Evolutionary conservation across 92 coral and sea anemone species (phyloP).

Genomic region (Scolanthus callimorphus): DNA sequence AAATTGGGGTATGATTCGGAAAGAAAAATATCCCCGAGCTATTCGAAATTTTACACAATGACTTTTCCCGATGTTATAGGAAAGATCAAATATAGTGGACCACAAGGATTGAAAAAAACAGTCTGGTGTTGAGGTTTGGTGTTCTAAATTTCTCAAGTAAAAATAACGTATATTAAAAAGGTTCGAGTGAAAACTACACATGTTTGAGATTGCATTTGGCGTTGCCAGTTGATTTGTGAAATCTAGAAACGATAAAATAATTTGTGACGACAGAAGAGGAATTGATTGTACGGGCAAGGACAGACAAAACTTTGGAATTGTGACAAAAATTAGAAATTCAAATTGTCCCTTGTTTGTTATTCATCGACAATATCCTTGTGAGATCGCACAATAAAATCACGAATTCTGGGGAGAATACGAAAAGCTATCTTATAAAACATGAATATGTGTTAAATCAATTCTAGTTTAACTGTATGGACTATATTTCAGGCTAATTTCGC

Average conservation of each 20-base stretch:
- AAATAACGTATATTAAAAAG: no score
- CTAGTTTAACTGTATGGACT: neutral
- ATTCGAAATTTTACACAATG: no score
- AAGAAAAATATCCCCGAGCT: no score
- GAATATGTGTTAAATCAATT: neutral
- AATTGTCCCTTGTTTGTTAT: constrained; percentile 71
- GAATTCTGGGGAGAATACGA: constrained; percentile 28
- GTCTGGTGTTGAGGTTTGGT: no score
- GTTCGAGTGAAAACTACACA: no score
- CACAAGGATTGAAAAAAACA: no score
- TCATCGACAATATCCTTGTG: constrained; percentile 59
- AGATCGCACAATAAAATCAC: constrained; percentile 62
- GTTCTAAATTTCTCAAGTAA: no score
- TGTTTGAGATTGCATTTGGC: no score
- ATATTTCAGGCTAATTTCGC: constrained; percentile 2
- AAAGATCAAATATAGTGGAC: no score
- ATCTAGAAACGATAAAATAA: neutral
- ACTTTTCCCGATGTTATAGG: no score
- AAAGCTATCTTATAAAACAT: constrained; percentile 5
- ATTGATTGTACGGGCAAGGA: constrained; percentile 10
- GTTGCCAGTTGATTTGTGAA: neutral
- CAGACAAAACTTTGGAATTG: constrained; percentile 53
- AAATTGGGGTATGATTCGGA: no score
- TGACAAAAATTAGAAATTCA: constrained; percentile 85
- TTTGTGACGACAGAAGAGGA: neutral